phyloP scores from a whole-genome alignment of 2,797 vertebrate species.

The Craterocephalus amniculus region DNA sequence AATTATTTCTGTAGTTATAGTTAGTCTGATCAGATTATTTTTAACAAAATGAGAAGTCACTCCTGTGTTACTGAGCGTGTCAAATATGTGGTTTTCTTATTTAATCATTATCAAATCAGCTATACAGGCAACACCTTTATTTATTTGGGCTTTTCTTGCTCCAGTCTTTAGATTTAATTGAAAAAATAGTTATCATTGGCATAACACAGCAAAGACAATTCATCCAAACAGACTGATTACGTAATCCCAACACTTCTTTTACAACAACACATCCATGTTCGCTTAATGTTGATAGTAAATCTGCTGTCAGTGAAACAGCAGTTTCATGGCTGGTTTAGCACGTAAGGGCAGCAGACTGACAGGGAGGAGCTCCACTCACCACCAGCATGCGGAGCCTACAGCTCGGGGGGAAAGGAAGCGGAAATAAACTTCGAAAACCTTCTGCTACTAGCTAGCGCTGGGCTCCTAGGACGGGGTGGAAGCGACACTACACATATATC shows the following conservation, averaged over 20 bases:
- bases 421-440: slow-evolving; percentile 74
- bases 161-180: too few species aligned
- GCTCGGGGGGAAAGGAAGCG: slow-evolving; percentile 75
- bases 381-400: slow-evolving; percentile 45
- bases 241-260: not conserved
- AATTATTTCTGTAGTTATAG: too few species aligned
- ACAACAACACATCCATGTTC: not conserved
- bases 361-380: slow-evolving; percentile 59
- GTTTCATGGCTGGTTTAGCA: not conserved
- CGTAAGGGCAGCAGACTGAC: slow-evolving; percentile 14
- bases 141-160: not conserved
- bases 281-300: too few species aligned
- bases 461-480: slow-evolving; percentile 57
- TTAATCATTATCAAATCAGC: too few species aligned
- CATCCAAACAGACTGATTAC: not conserved
- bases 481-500: slow-evolving; percentile 51
- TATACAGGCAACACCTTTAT: too few species aligned
- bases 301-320: not conserved
- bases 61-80: too few species aligned
- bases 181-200: too few species aligned
- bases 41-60: too few species aligned
- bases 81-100: too few species aligned
- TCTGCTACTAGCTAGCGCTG: slow-evolving; percentile 63
- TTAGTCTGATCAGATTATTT: too few species aligned
- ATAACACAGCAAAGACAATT: not conserved